Base-by-base conservation (phyloP, 2,888 invertebrate genomes). In the Drosophila meridionalis region DNA sequence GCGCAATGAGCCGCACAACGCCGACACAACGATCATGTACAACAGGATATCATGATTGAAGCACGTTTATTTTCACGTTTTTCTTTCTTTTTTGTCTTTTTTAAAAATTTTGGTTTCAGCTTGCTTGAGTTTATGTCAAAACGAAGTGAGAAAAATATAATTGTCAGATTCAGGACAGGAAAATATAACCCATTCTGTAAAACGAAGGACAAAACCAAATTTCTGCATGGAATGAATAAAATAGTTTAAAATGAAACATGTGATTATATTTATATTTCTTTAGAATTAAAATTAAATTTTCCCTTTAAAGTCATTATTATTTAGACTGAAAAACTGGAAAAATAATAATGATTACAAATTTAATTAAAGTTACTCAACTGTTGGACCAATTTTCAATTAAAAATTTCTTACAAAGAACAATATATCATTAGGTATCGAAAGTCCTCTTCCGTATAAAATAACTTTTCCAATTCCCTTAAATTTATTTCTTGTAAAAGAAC, bases 1-100 rank as follows among this genome's bases (percentile, higher is more conserved):
- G 83, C 79, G 81, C 76, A 89, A 87, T 90, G 79, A 86, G 76
- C 82, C 87, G 79, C 68, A 68, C 67, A 82, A 87, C 90, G 89
- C 89, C 90, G 81, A 91, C 90, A 85, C 86, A 73, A 61, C 59
- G 78, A 73, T 43, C 45, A 52, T 42, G 5, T 42, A 36, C 50
- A 66, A 69, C 68, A 78, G 71, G 73, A 78, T 87, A 87, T 85
- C 77, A 87, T 76, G 74, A 80, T 76, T 66, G 40, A 55, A 73
- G 62, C 72, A 69, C 75, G 71, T 78, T 75, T 67, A 36, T 40
- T 50, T 40, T 38, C 3, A 20, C 20, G 20, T 20, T 20, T 20
- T 20, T 7, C 5, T 14, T 2, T 40, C 12, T 34, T 36, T 45
- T 28, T 14, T 45, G 12, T 45, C 12, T 8, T 38, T 38, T 30